Conservation (phyloP, 1,140 invertebrate species). For the Drosophila dunni region DNA sequence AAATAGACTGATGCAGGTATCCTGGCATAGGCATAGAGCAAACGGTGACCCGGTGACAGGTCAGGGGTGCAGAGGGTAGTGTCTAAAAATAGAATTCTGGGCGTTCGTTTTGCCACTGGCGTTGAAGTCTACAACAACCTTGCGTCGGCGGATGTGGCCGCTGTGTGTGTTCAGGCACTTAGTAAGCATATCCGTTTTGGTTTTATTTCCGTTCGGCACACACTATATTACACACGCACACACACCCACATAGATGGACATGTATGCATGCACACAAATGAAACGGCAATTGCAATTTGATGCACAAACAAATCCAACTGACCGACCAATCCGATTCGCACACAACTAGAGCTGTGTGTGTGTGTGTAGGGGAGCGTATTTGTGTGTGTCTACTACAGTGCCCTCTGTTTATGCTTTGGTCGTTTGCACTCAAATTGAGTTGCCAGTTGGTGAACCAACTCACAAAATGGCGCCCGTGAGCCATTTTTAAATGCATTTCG, state of each 20-base stretch:
- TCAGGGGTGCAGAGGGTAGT: conserved; percentile 1
- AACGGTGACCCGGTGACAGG: background rate
- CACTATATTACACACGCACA: conserved; percentile 19
- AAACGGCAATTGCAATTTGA: conserved; percentile 76
- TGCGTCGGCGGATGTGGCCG: conserved; percentile 70
- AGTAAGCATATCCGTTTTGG: conserved; percentile 81
- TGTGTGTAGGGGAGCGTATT: background rate
- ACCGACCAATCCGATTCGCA: conserved; percentile 39
- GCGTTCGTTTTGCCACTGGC: conserved; percentile 23
- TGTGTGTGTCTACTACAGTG: conserved; percentile 13
- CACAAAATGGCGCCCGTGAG: conserved; percentile 46
- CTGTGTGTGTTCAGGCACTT: conserved; percentile 77
- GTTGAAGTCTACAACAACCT: conserved; percentile 45
- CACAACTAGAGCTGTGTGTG: conserved; percentile 11
- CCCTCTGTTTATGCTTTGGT: conserved; percentile 47
- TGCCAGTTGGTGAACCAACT: conserved; percentile 31
- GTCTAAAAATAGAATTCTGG: conserved; percentile 21
- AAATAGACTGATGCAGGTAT: conserved; percentile 33
- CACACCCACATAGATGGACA: conserved; percentile 14
- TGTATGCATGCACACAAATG: conserved; percentile 57
- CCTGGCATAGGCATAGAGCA: background rate
- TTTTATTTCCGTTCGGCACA: conserved; percentile 72
- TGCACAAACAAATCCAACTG: conserved; percentile 74
- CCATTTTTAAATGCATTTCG: conserved; percentile 45
- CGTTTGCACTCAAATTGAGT: conserved; percentile 58